These are phyloP conservation scores for Pogonomyrmex barbatus DNA, from an alignment of 1,140 invertebrate genomes.

Conservation along the genomic window DNA sequence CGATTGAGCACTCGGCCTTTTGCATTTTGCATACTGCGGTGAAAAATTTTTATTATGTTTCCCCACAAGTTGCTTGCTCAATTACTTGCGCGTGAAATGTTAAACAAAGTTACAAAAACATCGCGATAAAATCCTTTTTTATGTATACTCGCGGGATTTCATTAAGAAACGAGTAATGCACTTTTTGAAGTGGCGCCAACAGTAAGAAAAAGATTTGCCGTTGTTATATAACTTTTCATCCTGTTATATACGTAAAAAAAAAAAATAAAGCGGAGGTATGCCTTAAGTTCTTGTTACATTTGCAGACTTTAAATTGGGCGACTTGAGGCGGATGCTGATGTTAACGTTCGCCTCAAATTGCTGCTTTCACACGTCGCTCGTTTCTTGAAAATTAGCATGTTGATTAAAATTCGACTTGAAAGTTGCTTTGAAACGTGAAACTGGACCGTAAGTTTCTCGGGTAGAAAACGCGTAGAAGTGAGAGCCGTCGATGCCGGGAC, in stretches of 20 bases:
- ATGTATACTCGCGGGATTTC: not conserved
- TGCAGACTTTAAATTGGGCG: slow-evolving; percentile 2
- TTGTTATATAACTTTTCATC: slow-evolving; percentile 4
- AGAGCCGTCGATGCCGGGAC: slow-evolving; percentile 46
- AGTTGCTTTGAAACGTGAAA: slow-evolving; percentile 58
- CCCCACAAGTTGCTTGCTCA: not conserved
- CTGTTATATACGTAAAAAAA: slow-evolving; percentile 31
- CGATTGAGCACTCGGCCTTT: slow-evolving; percentile 9
- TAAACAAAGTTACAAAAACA: slow-evolving; percentile 8
- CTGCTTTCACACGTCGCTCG: slow-evolving; percentile 39
- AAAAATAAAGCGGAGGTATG: not conserved
- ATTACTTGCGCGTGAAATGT: not conserved
- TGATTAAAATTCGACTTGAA: slow-evolving; percentile 59
- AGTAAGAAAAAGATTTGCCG: not conserved
- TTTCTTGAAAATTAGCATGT: slow-evolving; percentile 55
- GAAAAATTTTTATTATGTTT: slow-evolving; percentile 19
- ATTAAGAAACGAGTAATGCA: not conserved
- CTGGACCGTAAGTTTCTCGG: slow-evolving; percentile 48
- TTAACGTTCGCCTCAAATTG: slow-evolving; percentile 34
- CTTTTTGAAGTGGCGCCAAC: not conserved
- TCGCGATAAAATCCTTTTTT: not conserved
- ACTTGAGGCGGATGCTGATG: not conserved
- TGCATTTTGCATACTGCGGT: not conserved
- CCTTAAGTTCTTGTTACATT: slow-evolving; percentile 18
- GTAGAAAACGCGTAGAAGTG: slow-evolving; percentile 41